Evolutionary conservation across 1,140 invertebrate genomes (phyloP).

Genomic region (Philotrypesis tridentata): DNA sequence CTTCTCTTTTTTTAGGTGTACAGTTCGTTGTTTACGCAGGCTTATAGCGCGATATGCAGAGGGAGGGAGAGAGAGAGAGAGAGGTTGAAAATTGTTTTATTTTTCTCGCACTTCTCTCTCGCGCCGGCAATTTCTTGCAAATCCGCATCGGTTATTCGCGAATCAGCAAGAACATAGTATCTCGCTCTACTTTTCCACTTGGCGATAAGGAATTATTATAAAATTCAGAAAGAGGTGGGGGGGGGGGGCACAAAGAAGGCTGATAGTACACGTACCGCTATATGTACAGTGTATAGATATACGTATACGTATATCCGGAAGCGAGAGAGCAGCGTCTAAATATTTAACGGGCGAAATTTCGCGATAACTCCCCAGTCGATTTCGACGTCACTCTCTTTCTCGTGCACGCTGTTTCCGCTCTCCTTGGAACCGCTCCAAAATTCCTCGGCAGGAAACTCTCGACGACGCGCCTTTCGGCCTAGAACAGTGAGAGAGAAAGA

Average conservation of each 20-base stretch:
- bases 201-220: not conserved
- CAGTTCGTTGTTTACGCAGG: too few species aligned
- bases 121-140: too few species aligned
- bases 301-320: too few species aligned
- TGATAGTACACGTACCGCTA: not conserved
- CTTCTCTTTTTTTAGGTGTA: too few species aligned
- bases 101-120: too few species aligned
- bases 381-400: slow-evolving; percentile 10
- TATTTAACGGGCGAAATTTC: slow-evolving; percentile 36
- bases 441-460: slow-evolving; percentile 21
- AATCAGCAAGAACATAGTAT: not conserved
- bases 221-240: not conserved
- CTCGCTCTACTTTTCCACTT: slow-evolving; percentile 10
- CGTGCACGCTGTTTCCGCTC: slow-evolving; percentile 41
- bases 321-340: slow-evolving; percentile 13
- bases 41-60: too few species aligned
- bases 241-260: not conserved
- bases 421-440: slow-evolving; percentile 49
- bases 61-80: too few species aligned
- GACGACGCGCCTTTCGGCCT: not conserved
- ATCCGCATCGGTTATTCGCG: not conserved
- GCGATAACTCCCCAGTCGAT: slow-evolving; percentile 33
- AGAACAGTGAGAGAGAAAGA: too few species aligned
- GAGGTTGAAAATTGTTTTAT: too few species aligned
- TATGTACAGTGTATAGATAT: too few species aligned